A percentile compares a stretch with the other conserved stretches of the same genome.
These are phyloP conservation scores for Microtus pennsylvanicus DNA, from an alignment of 2,113 vertebrate genomes.

Conservation along the genomic window DNA sequence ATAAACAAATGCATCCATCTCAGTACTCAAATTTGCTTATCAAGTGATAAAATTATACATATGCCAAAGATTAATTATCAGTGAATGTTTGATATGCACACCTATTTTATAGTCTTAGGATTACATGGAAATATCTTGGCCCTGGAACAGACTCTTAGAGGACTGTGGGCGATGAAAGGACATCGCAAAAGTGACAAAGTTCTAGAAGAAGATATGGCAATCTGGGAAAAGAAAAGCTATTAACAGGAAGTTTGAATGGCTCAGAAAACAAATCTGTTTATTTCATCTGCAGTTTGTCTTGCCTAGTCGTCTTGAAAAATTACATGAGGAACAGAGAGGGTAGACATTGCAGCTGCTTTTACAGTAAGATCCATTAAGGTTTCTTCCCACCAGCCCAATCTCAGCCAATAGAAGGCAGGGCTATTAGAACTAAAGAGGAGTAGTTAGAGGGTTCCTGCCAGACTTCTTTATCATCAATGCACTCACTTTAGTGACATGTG, in stretches of 20 bases:
- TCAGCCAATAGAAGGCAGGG: conserved; percentile 26
- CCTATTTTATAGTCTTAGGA: not conserved
- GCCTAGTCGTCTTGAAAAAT: conserved; percentile 55
- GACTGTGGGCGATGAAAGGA: not conserved
- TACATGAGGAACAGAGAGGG: not conserved
- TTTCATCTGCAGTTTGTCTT: conserved; percentile 35
- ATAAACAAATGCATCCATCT: not conserved
- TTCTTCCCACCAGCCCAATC: conserved; percentile 50
- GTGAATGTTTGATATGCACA: not conserved
- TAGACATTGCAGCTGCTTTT: conserved; percentile 59
- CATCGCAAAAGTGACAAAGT: not conserved
- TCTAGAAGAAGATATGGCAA: not conserved
- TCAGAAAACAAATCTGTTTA: conserved; percentile 8
- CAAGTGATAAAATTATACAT: not conserved
- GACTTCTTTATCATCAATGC: not conserved
- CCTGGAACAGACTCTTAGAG: not conserved
- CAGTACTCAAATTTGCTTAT: not conserved
- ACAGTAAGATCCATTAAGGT: conserved; percentile 73
- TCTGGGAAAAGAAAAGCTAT: conserved; percentile 9
- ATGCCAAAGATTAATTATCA: not conserved
- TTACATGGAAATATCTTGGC: not conserved
- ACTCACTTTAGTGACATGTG: conserved; percentile 41
- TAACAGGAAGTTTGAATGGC: conserved; percentile 25
- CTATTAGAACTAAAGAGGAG: conserved; percentile 55
- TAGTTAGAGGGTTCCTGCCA: not conserved